These are phyloP conservation scores for Trichacis sp. DNA, from an alignment of 2,888 invertebrate species.

Conservation along the genomic window DNA sequence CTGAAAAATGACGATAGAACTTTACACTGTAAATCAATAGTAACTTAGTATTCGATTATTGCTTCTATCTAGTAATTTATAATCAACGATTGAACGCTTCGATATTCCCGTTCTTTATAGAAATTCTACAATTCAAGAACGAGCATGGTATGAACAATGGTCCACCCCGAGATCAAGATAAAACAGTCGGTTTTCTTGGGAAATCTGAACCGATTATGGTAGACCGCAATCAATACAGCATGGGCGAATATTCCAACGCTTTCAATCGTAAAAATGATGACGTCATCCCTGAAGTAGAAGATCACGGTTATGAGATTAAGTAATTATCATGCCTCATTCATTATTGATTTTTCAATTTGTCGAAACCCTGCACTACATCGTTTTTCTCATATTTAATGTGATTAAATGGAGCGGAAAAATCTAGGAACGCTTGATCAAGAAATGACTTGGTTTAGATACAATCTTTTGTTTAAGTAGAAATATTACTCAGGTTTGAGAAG, in stretches of 20 bases:
- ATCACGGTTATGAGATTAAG: constrained; percentile 58
- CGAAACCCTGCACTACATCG: too few relatives aligned
- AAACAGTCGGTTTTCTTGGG: constrained; percentile 44
- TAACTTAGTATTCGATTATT: too few relatives aligned
- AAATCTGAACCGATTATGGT: constrained; percentile 52
- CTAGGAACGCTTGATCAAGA: too few relatives aligned
- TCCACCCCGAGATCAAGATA: constrained; percentile 38
- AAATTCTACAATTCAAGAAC: constrained; percentile 61
- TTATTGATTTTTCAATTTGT: neutral
- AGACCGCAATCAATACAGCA: constrained; percentile 58
- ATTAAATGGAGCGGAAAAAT: too few relatives aligned
- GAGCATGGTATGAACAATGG: constrained; percentile 47
- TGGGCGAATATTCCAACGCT: constrained; percentile 44
- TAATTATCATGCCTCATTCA: constrained; percentile 32
- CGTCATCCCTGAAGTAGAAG: constrained; percentile 51
- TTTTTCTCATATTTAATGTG: too few relatives aligned
- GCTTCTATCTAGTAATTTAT: neutral
- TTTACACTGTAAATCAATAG: too few relatives aligned
- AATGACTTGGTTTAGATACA: too few relatives aligned
- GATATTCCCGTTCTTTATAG: constrained; percentile 45
- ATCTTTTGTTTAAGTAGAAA: too few relatives aligned
- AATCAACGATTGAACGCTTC: neutral
- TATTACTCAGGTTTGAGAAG: too few relatives aligned
- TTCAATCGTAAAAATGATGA: constrained; percentile 47
- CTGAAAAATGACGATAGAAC: too few relatives aligned